Evolutionary conservation across 2,113 vertebrate species (phyloP), one percentile per base, ranked within the genome.

Genomic region (Hippocampus comes): DNA sequence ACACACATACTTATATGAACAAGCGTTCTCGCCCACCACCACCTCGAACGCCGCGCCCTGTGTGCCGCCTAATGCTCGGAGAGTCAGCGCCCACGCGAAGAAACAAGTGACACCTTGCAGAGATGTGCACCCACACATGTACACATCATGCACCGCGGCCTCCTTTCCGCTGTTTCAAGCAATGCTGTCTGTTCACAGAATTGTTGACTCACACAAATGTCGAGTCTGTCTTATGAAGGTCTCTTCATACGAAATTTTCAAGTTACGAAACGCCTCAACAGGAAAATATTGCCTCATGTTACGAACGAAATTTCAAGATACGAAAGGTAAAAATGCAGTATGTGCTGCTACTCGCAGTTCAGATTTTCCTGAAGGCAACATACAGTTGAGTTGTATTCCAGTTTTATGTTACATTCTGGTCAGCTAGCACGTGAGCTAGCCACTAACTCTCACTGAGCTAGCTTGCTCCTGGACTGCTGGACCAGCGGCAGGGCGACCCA

Each of bases 101-200:
- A 70, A 64, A 61, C 74, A 68, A 64, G 75, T 67, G 72, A 86
- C 83, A 86, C 87, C 86, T 87, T 88, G 87, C 88, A 89, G 83
- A 89, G 85, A 84, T n/a, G 53, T 86, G 83, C 88, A 81, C 88
- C 88, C 89, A 76, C 87, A 88, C 77, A 79, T 82, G 78, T 80
- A 81, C 83, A 69, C 21, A 56, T 69, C 82, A 70, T 84, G 72
- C 78, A 78, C 80, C 76, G 83, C 86, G 78, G 86, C 81, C 86
- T 90, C 80, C 68, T 87, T 81, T 86, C 8, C 72, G 81, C 73
- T 48, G 78, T 77, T 74, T 83, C 20, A 43, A 57, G 56, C 11
- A 57, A 25, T 57, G 20, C 7, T 38, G 34, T 38, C 34, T 38
- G 23, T 59, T 59, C 23, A 59, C 23, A 6, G 4, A 25, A 14